Percentiles rank a stretch among this genome's conserved stretches.
Conservation (phyloP, 1,140 invertebrate species). For the Spodoptera litura region DNA sequence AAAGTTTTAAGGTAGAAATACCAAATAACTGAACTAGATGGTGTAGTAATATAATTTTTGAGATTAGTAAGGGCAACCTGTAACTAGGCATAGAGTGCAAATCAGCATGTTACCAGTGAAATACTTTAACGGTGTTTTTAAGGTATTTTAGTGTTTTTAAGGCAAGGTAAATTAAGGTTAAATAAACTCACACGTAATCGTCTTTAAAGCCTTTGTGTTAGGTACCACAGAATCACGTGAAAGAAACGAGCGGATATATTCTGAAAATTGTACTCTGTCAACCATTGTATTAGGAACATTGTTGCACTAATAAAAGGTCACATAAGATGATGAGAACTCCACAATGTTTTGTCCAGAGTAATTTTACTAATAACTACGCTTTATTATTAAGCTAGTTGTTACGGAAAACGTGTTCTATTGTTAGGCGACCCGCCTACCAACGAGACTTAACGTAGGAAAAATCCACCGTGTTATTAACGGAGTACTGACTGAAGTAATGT, state of each 20-base stretch:
- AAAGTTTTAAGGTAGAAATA: too few species aligned
- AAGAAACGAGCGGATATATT: constrained; percentile 11
- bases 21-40: too few species aligned
- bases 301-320: constrained; percentile 18
- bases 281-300: not conserved
- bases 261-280: constrained; percentile 2
- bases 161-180: too few species aligned
- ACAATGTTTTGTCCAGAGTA: constrained; percentile 10
- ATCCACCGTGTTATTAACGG: not conserved
- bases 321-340: constrained; percentile 8
- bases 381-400: not conserved
- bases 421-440: not conserved
- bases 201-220: not conserved
- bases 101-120: too few species aligned
- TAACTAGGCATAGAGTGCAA: too few species aligned
- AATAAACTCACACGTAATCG: not conserved
- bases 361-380: constrained; percentile 12
- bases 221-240: not conserved
- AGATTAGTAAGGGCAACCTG: too few species aligned
- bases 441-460: not conserved
- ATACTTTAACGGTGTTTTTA: too few species aligned
- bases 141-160: too few species aligned
- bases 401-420: constrained; percentile 1
- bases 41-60: too few species aligned
- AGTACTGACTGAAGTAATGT: too few species aligned